phyloP scores from a whole-genome alignment of 1,140 invertebrate species.

The Zaprionus nigranus region DNA sequence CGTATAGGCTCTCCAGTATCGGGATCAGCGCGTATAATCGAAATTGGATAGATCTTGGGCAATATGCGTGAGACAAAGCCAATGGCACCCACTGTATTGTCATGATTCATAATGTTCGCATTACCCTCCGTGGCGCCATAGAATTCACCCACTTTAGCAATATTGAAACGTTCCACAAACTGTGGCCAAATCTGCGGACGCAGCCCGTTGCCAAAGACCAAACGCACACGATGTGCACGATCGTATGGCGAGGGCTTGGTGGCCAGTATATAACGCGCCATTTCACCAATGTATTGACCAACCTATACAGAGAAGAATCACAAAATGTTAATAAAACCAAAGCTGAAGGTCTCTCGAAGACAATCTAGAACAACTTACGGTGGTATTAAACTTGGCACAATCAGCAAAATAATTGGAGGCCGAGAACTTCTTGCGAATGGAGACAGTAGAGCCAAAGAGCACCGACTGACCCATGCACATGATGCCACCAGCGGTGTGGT shows the following conservation, averaged over 20 bases:
- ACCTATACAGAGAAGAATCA: slow-evolving; percentile 61
- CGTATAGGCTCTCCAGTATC: slow-evolving; percentile 93
- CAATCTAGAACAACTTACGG: slow-evolving; percentile 88
- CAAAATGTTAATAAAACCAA: background rate
- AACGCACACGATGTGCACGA: slow-evolving; percentile 91
- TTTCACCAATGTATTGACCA: slow-evolving; percentile 98
- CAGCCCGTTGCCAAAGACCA: slow-evolving; percentile 98
- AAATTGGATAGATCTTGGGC: slow-evolving; percentile 93
- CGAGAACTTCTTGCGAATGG: slow-evolving; percentile 97
- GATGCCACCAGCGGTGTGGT: slow-evolving; percentile 97
- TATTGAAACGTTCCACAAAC: slow-evolving; percentile 95
- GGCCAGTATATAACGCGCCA: slow-evolving; percentile 97
- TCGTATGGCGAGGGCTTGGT: slow-evolving; percentile 92
- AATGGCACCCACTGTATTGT: slow-evolving; percentile 96
- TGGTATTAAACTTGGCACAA: slow-evolving; percentile 96
- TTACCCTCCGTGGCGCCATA: slow-evolving; percentile 99
- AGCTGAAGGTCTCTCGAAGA: no score
- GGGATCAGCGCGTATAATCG: slow-evolving; percentile 94
- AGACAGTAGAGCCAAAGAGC: slow-evolving; percentile 92
- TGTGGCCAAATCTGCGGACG: slow-evolving; percentile 97
- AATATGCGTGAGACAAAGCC: slow-evolving; percentile 96
- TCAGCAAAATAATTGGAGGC: slow-evolving; percentile 97
- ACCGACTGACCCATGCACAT: slow-evolving; percentile 93
- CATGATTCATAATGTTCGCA: slow-evolving; percentile 97
- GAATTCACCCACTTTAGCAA: slow-evolving; percentile 94